These are phyloP conservation scores for Druon quercuslanigerum DNA, from an alignment of 1,140 invertebrate species.

Conservation along the genomic window DNA sequence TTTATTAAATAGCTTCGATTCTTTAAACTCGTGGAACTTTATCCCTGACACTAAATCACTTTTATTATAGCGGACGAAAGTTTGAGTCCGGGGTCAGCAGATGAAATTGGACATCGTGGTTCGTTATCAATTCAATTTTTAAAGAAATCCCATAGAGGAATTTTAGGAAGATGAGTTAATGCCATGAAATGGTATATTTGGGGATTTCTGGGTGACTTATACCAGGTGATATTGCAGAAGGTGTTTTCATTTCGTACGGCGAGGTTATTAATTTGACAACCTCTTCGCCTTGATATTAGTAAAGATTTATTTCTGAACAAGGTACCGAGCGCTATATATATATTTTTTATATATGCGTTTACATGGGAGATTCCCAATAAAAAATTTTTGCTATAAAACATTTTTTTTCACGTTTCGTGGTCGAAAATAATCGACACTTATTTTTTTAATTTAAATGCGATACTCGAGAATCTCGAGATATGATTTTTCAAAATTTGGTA, in stretches of 20 bases:
- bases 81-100: neutral
- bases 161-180: constrained; percentile 1
- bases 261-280: neutral
- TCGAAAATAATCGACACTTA: no score
- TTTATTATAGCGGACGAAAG: neutral
- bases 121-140: constrained; percentile 12
- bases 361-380: no score
- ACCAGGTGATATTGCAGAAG: constrained; percentile 42
- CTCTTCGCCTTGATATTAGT: neutral
- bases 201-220: constrained; percentile 40
- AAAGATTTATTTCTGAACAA: neutral
- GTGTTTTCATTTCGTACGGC: constrained; percentile 40
- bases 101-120: constrained; percentile 4
- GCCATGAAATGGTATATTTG: constrained; percentile 40
- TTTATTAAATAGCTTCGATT: neutral
- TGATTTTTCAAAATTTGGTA: no score
- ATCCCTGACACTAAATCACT: neutral
- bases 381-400: no score
- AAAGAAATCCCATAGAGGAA: neutral
- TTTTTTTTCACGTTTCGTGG: no score
- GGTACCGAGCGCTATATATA: no score
- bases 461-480: no score
- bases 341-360: no score
- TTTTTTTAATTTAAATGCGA: no score
- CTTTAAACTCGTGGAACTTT: neutral